Base-by-base conservation (phyloP, 2,113 vertebrate species). In the Crotophaga sulcirostris region DNA sequence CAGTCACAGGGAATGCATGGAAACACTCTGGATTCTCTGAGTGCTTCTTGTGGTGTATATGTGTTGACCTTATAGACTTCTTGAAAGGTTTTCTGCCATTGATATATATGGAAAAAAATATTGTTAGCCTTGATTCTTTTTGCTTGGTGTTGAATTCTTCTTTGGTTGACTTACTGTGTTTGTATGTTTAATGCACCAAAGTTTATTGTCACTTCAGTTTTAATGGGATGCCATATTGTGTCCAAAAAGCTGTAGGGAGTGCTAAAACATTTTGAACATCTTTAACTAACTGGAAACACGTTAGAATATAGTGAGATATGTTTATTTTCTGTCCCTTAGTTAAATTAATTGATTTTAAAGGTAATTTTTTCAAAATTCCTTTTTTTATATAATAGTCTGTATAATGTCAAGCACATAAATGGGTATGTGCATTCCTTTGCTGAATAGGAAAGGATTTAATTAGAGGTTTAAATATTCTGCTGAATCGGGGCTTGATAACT, bases 391-490 rank as follows among this genome's bases (percentile, higher is more conserved):
- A 78, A 6, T 55, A 64, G 17, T 73, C 72, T 79, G 12, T 38
- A 24, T 70, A 84, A 55, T 70, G 69, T 66, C 87, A 92, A 44
- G 24, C 52, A 84, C 45, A 49, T 66, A 70, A 60, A 51, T 47
- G 36, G 9, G 13, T 58, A 20, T 26, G 25, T 81, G 17, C 42
- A 13, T 69, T 91, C 52, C 47, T 87, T 72, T 86, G 66, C 79
- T 90, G 85, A 86, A 69, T 52, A 78, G 24, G 29, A 21, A 81
- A 78, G 52, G 51, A 70, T 86, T 93, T 93, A 88, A 90, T 84
- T 92, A 90, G 25, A 62, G 25, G 42, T 72, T 84, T 84, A 62
- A 86, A 74, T 87, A 78, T 74, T 92, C 73, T 94, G 70, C 86
- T 90, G 76, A 94, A 42, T 52, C 0, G 1, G 24, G 29, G 9